These are phyloP conservation scores for Malurus leucopterus DNA, from an alignment of 2,797 vertebrate genomes.

Conservation along the genomic window DNA sequence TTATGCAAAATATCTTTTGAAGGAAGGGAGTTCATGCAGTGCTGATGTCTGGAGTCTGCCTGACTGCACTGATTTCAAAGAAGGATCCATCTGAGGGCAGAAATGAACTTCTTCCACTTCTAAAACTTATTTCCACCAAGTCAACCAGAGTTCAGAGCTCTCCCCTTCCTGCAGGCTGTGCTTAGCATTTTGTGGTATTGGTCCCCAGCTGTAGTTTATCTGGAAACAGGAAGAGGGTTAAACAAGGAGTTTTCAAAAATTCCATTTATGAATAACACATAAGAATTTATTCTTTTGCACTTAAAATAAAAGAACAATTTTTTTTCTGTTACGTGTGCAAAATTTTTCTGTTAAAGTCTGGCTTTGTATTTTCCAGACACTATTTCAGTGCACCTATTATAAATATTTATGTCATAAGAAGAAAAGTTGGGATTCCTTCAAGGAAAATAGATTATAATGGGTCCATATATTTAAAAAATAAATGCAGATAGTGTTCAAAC, in stretches of 20 bases:
- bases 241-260: neutral
- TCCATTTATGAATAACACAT: slow-evolving; percentile 20
- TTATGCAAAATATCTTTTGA: neutral
- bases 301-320: neutral
- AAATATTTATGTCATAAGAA: slow-evolving; percentile 38
- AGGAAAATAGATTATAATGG: slow-evolving; percentile 2
- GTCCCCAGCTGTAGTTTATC: neutral
- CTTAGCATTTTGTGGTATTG: neutral
- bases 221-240: neutral
- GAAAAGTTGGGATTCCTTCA: slow-evolving; percentile 13
- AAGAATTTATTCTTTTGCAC: neutral
- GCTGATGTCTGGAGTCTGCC: neutral
- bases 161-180: neutral
- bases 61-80: neutral
- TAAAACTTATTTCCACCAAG: neutral
- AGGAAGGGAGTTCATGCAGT: neutral
- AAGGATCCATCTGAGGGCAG: neutral
- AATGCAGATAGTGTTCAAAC: neutral
- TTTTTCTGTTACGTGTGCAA: neutral
- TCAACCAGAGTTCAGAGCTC: neutral
- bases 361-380: slow-evolving; percentile 13
- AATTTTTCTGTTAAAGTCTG: neutral
- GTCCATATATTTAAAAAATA: slow-evolving; percentile 8
- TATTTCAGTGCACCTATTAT: slow-evolving; percentile 7
- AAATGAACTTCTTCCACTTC: neutral